Percentiles rank a stretch among this genome's conserved stretches.
Conservation (phyloP, 2,888 invertebrate genomes). For the Cotesia congregata region DNA sequence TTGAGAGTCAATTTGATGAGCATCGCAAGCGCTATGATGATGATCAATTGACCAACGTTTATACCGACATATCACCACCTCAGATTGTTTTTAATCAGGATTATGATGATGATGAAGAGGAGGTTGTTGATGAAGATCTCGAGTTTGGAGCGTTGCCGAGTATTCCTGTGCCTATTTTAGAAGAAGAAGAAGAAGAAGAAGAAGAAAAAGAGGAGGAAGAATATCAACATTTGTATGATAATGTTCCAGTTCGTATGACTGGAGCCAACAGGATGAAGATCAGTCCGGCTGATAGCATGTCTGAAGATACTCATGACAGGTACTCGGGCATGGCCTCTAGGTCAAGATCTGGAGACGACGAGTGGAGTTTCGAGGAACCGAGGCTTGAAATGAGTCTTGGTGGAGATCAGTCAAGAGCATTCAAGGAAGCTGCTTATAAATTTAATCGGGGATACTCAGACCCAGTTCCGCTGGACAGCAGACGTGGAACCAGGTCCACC, state of each 20-base stretch:
- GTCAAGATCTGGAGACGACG: slow-evolving; percentile 59
- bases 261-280: slow-evolving; percentile 63
- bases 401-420: slow-evolving; percentile 36
- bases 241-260: slow-evolving; percentile 67
- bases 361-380: slow-evolving; percentile 62
- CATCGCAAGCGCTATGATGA: slow-evolving; percentile 55
- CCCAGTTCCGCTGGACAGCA: slow-evolving; percentile 51
- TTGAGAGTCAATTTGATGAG: slow-evolving; percentile 64
- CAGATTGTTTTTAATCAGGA: slow-evolving; percentile 60
- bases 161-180: slow-evolving; percentile 62
- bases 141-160: slow-evolving; percentile 53
- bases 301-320: slow-evolving; percentile 67
- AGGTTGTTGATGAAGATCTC: slow-evolving; percentile 59
- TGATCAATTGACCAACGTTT: slow-evolving; percentile 44
- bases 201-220: slow-evolving; percentile 66
- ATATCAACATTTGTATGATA: slow-evolving; percentile 64
- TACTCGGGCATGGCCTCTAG: slow-evolving; percentile 61
- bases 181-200: slow-evolving; percentile 63
- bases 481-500: slow-evolving; percentile 71
- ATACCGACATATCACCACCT: slow-evolving; percentile 62
- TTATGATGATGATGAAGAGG: slow-evolving; percentile 63
- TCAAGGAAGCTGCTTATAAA: slow-evolving; percentile 39
- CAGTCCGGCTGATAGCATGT: slow-evolving; percentile 59
- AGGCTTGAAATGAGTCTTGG: slow-evolving; percentile 29
- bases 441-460: slow-evolving; percentile 59